Evolutionary conservation across 2,797 vertebrate genomes (phyloP).

Genomic region (Decapterus maruadsi): DNA sequence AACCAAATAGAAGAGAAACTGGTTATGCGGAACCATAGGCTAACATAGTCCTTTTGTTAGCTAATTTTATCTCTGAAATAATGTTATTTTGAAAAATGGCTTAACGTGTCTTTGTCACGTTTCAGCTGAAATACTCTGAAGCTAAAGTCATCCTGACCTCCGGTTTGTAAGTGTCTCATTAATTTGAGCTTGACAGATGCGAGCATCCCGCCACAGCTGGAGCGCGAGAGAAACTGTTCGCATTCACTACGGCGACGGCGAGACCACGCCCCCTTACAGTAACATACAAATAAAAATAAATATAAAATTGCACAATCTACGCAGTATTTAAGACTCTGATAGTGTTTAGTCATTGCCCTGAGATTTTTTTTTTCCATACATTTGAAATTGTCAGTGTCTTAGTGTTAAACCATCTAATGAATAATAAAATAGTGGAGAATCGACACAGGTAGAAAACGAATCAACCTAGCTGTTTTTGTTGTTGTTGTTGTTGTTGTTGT

Average conservation of each 20-base stretch:
- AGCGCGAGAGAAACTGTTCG: conserved; percentile 20
- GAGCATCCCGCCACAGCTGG: conserved; percentile 34
- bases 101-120: not conserved
- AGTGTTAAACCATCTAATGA: no score
- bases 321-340: rapidly evolving
- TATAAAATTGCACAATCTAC: not conserved
- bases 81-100: not conserved
- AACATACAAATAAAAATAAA: not conserved
- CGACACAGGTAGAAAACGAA: not conserved
- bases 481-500: no score
- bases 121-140: not conserved
- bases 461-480: not conserved
- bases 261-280: conserved; percentile 28
- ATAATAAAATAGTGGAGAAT: not conserved
- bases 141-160: not conserved
- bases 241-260: conserved; percentile 8
- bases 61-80: not conserved
- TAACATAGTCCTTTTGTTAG: no score
- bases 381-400: no score
- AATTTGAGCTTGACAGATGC: not conserved
- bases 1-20: not conserved
- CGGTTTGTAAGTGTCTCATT: not conserved
- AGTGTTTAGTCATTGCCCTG: not conserved
- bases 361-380: no score
- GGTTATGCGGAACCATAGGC: no score